phyloP scores from a whole-genome alignment of 1,140 invertebrate species.

The Wasmannia auropunctata region DNA sequence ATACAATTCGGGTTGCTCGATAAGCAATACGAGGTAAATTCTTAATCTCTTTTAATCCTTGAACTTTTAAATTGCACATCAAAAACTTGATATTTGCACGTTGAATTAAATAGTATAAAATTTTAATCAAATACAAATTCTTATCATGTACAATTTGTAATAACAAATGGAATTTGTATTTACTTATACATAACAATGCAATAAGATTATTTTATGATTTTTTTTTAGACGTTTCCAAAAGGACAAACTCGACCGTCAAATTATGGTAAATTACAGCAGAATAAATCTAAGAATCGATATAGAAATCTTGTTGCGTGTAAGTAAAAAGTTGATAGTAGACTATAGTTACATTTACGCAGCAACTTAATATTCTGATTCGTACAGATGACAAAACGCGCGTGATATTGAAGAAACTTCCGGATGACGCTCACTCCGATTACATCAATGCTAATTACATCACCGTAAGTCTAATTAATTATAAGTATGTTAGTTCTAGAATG shows the following conservation, averaged over 20 bases:
- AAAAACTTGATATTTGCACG: neutral
- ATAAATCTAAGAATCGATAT: conserved; percentile 91
- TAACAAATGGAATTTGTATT: neutral
- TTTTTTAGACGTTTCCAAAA: conserved; percentile 72
- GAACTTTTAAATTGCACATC: neutral
- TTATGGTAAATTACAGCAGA: conserved; percentile 82
- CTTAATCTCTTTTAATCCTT: neutral
- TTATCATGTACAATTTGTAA: neutral
- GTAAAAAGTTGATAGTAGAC: conserved; percentile 57
- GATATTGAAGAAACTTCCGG: conserved; percentile 87
- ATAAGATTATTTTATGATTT: neutral
- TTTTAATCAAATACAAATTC: neutral
- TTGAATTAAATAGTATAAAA: neutral
- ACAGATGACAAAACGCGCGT: conserved; percentile 90
- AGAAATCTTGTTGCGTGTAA: conserved; percentile 90
- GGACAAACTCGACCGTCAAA: conserved; percentile 74
- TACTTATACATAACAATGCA: neutral
- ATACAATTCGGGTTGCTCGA: conserved; percentile 67
- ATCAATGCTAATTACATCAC: conserved; percentile 98
- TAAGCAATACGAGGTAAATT: conserved; percentile 72
- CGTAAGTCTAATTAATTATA: conserved; percentile 82
- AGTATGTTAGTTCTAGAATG: neutral
- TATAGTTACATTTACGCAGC: neutral
- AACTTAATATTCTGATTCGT: conserved; percentile 2
- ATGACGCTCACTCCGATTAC: conserved; percentile 91